phyloP scores from a whole-genome alignment of 1,140 invertebrate species.

The Teleopsis dalmanni region DNA sequence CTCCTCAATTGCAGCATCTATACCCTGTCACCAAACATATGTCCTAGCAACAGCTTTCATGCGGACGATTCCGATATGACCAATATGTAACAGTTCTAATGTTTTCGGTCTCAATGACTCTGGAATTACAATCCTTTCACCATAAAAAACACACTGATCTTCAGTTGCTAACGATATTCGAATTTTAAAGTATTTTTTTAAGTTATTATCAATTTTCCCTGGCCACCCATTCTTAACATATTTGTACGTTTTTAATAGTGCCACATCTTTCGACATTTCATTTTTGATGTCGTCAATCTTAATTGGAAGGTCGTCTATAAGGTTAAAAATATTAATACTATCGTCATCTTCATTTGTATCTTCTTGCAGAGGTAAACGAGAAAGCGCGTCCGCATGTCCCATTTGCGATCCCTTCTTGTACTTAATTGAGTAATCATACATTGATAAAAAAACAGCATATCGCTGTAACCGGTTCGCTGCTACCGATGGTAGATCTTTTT shows the following conservation, averaged over 20 bases:
- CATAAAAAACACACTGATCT: slow-evolving; percentile 9
- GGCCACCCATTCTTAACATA: slow-evolving; percentile 3
- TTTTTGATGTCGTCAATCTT: not conserved
- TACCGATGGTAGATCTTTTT: slow-evolving; percentile 19
- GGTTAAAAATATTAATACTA: slow-evolving; percentile 7
- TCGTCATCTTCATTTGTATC: not conserved
- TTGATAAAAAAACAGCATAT: slow-evolving; percentile 21
- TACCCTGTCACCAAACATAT: slow-evolving; percentile 8
- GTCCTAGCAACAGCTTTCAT: slow-evolving; percentile 6
- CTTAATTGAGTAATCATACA: slow-evolving; percentile 19
- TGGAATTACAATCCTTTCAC: slow-evolving; percentile 7
- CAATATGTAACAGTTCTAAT: slow-evolving; percentile 2
- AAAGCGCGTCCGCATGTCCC: slow-evolving; percentile 19
- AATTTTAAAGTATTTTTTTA: not conserved
- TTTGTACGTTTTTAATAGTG: not conserved
- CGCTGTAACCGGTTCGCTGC: slow-evolving; percentile 19
- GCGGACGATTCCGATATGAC: slow-evolving; percentile 8
- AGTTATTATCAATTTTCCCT: not conserved
- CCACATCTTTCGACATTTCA: not conserved
- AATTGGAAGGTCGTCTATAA: not conserved
- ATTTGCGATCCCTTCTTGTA: slow-evolving; percentile 16
- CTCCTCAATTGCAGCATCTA: slow-evolving; percentile 6
- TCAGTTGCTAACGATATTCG: not conserved
- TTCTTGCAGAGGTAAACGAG: slow-evolving; percentile 9
- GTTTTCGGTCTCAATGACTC: not conserved